These are phyloP conservation scores for Fukomys damarensis DNA, from an alignment of 2,113 vertebrate genomes.

Conservation along the genomic window DNA sequence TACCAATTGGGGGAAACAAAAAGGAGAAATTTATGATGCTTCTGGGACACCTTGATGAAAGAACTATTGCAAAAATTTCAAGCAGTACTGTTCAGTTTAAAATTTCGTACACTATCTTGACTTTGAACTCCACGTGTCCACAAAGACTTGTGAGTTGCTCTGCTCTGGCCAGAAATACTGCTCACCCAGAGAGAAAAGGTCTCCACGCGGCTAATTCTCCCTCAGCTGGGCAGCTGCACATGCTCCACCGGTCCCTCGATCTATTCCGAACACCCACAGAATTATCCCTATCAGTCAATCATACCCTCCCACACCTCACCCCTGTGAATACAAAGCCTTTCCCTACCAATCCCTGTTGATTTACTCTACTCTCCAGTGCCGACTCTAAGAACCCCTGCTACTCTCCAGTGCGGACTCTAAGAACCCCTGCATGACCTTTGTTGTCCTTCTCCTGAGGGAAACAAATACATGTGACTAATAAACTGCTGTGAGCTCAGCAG, in stretches of 20 bases:
- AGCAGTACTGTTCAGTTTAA: background rate
- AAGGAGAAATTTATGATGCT: background rate
- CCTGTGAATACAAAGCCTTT: background rate
- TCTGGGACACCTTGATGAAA: background rate
- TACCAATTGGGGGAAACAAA: background rate
- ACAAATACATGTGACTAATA: background rate
- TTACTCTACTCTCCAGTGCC: background rate
- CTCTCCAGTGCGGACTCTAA: too few relatives aligned
- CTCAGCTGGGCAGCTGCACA: background rate
- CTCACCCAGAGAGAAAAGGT: background rate
- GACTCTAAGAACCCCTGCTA: accelerated
- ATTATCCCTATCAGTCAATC: background rate
- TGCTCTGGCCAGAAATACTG: background rate
- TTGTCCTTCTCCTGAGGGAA: background rate
- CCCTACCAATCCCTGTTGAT: background rate
- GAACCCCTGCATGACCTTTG: accelerated
- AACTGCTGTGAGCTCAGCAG: background rate
- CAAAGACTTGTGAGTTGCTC: background rate
- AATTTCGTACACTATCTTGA: background rate
- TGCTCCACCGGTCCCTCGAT: background rate
- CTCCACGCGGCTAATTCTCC: background rate
- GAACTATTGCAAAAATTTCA: background rate
- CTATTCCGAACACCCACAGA: background rate
- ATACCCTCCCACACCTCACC: background rate
- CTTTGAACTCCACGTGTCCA: background rate